Evolutionary conservation across 2,797 vertebrate genomes (phyloP).

Genomic region (Lepilemur septentrionalis): DNA sequence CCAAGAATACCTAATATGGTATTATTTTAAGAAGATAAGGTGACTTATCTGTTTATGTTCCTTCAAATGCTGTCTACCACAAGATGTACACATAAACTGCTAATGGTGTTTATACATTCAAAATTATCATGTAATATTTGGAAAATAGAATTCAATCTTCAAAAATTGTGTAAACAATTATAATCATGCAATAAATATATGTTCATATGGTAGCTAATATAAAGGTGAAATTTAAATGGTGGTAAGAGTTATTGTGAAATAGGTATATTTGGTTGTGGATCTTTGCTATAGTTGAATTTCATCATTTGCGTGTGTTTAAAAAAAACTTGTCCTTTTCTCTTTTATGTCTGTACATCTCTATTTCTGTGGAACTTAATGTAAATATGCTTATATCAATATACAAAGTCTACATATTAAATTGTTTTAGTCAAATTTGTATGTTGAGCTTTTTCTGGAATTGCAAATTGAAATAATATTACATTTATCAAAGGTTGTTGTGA

Average conservation of each 20-base stretch:
- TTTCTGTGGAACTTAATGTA: background rate
- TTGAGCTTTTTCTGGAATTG: background rate
- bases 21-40: background rate
- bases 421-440: background rate
- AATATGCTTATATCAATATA: background rate
- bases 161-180: background rate
- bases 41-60: background rate
- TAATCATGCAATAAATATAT: background rate
- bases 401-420: background rate
- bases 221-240: background rate
- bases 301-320: background rate
- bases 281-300: background rate
- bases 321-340: background rate
- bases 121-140: background rate
- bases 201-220: background rate
- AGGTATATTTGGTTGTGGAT: background rate
- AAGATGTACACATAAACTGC: background rate
- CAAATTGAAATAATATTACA: background rate
- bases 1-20: background rate
- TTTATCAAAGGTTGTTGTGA: background rate
- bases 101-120: background rate
- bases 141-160: background rate
- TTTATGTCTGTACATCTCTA: background rate
- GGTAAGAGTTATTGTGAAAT: background rate
- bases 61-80: background rate